Base-by-base conservation (phyloP, 2,888 invertebrate genomes). In the Fragum whitleyi region DNA sequence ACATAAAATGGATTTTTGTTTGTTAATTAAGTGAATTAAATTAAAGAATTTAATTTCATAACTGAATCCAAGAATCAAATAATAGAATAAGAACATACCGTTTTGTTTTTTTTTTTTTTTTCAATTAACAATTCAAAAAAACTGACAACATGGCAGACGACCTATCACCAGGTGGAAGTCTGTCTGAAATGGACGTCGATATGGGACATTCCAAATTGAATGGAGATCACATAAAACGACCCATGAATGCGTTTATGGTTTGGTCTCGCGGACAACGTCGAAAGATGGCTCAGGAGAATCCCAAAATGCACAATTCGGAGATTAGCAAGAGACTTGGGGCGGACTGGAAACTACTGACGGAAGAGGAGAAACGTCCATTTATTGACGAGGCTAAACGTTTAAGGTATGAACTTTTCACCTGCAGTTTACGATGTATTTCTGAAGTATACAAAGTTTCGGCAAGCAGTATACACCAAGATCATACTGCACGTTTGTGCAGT, bases 261-360 rank as follows among this genome's bases (percentile, higher is more conserved):
- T 99, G 99, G 99, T 98, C 98, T 53, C 95, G 99, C 14, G 99
- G 98, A 0, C 98, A 99, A 93, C 95, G 99, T 72, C 95, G 99
- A 92, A 99, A 99, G 95, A 99, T 99, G 98, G 99, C 99, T 0
- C 98, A 98, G 83, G 98, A 99, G 91, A 98, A 99, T 93, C 99
- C 99, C 0, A 99, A 99, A 95, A 99, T 99, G 98, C 99, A 99
- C 94, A 99, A 99, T 92, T 98, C 98, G 0, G 99, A 99, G 95
- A 99, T 99, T 92, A 97, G 97, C 29, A 99, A 99, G 94, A 96
- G 99, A 72, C 95, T 99, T 78, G 99, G 99, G n/a, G 98, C 98
- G 69, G 98, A 99, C 94, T 99, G 99, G 99, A 99, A 99, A 94
- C 96, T 98, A 85, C 95, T 99, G 76, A 97, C 97, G 86, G 99